Conservation (phyloP, 1,140 invertebrate species). For the Euwallacea fornicatus region DNA sequence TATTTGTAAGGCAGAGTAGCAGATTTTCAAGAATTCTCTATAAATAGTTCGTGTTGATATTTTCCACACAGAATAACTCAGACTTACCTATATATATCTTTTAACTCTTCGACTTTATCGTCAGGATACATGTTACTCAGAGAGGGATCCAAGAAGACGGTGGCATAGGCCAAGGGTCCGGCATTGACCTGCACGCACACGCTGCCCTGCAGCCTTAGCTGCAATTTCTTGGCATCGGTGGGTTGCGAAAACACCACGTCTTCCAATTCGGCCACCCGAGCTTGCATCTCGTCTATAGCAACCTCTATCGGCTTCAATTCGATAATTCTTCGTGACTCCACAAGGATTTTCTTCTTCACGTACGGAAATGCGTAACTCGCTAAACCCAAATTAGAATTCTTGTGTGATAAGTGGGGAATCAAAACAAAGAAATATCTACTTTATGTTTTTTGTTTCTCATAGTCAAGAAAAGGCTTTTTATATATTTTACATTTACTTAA, state of each 20-base stretch:
- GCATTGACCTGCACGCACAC: slow-evolving; percentile 93
- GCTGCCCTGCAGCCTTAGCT: slow-evolving; percentile 85
- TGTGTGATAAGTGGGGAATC: no score
- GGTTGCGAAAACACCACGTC: slow-evolving; percentile 80
- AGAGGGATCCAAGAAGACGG: slow-evolving; percentile 80
- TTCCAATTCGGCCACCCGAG: slow-evolving; percentile 77
- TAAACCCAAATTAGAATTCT: slow-evolving; percentile 44
- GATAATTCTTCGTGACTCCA: slow-evolving; percentile 70
- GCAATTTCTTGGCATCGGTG: slow-evolving; percentile 85
- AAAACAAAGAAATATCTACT: no score
- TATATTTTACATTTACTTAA: background rate
- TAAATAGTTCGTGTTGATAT: slow-evolving; percentile 44
- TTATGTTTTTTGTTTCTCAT: no score
- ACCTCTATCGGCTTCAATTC: slow-evolving; percentile 92
- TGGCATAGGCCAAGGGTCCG: slow-evolving; percentile 91
- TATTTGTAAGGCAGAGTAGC: slow-evolving; percentile 81
- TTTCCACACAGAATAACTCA: background rate
- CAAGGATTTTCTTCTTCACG: slow-evolving; percentile 83
- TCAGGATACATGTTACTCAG: slow-evolving; percentile 71
- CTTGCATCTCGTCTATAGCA: slow-evolving; percentile 90
- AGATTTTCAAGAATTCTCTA: slow-evolving; percentile 86
- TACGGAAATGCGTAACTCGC: slow-evolving; percentile 88
- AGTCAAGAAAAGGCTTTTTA: no score
- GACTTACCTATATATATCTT: slow-evolving; percentile 80
- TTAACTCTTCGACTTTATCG: slow-evolving; percentile 81